phyloP scores from a whole-genome alignment of 2,797 vertebrate genomes.

The Phalloptychus januarius region DNA sequence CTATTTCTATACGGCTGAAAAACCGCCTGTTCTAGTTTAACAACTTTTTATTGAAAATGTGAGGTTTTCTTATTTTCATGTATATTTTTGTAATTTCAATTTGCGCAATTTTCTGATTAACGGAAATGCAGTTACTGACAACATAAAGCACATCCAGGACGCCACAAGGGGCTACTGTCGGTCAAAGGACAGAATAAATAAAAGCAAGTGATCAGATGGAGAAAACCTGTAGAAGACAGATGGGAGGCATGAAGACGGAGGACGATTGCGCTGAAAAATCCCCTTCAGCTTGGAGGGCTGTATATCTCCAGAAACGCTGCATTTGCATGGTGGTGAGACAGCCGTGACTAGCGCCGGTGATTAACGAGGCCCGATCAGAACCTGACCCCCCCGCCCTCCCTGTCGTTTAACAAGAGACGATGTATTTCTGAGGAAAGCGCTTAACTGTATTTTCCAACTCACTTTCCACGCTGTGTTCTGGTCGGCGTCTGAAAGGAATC shows the following conservation, averaged over 20 bases:
- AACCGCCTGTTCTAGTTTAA: no score
- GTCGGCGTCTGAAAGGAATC: background rate
- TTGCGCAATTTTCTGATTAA: no score
- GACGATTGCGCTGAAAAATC: constrained; percentile 33
- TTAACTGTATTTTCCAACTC: background rate
- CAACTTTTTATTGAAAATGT: no score
- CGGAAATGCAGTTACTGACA: background rate
- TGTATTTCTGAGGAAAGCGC: background rate
- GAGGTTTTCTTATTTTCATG: no score
- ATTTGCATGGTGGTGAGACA: background rate
- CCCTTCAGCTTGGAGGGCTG: constrained; percentile 23
- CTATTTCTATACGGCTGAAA: no score
- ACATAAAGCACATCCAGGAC: background rate
- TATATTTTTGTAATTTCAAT: no score
- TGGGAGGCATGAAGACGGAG: constrained; percentile 8
- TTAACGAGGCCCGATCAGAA: background rate
- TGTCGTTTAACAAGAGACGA: background rate
- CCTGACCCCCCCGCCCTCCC: background rate
- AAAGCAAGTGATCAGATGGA: background rate
- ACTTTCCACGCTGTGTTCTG: background rate
- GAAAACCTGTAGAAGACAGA: background rate
- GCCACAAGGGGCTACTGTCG: background rate
- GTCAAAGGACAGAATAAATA: background rate
- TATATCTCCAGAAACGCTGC: constrained; percentile 44
- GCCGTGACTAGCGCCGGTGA: background rate